Evolutionary conservation across 2,797 vertebrate species (phyloP).

Genomic region (Sciurus carolinensis): DNA sequence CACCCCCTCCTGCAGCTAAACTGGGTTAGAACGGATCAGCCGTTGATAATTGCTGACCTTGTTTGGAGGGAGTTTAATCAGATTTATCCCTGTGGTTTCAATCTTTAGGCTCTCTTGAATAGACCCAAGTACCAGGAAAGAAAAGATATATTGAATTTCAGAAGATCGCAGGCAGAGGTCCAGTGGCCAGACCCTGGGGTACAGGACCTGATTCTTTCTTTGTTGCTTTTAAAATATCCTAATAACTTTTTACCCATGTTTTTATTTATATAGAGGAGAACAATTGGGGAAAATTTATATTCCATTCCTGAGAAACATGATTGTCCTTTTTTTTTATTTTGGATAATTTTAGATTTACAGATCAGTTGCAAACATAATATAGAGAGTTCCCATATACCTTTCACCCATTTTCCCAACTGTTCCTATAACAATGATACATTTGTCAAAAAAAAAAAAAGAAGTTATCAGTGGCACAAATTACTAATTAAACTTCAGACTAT

Average conservation of each 20-base stretch:
- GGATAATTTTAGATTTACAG: constrained; percentile 25
- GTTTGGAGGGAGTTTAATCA: not conserved
- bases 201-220: not conserved
- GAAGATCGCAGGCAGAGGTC: not conserved
- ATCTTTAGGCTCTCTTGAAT: not conserved
- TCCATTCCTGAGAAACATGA: not conserved
- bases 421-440: not conserved
- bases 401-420: not conserved
- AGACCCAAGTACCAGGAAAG: not conserved
- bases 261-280: not conserved
- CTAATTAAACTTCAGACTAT: not conserved
- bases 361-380: not conserved
- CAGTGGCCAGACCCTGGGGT: not conserved
- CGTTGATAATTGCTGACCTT: not conserved
- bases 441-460: not conserved
- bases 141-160: not conserved
- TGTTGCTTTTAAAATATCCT: not conserved
- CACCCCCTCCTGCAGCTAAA: not conserved
- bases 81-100: not conserved
- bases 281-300: not conserved
- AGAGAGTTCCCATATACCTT: not conserved
- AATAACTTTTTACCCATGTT: not conserved
- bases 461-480: not conserved
- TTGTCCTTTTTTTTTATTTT: not conserved
- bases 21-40: not conserved